A percentile compares a stretch with the other conserved stretches of the same genome.
phyloP scores from a whole-genome alignment of 1,140 invertebrate species.

The Atta texana region DNA sequence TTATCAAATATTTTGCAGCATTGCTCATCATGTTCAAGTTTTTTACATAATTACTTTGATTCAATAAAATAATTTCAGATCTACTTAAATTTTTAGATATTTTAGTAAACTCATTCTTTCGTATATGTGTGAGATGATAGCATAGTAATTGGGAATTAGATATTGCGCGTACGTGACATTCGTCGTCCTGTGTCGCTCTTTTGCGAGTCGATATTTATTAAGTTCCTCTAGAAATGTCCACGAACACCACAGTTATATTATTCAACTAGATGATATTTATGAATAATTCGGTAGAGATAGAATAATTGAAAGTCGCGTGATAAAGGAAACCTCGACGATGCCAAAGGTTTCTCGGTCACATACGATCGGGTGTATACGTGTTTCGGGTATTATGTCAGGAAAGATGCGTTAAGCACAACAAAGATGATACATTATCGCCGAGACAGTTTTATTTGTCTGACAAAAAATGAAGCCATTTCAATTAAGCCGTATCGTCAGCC shows the following conservation, averaged over 20 bases:
- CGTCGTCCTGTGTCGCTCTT: neutral
- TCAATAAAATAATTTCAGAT: too few relatives aligned
- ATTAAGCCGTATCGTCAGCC: slow-evolving; percentile 41
- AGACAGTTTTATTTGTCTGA: slow-evolving; percentile 40
- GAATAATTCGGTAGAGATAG: slow-evolving; percentile 47
- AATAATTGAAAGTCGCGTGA: slow-evolving; percentile 59
- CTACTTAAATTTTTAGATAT: too few relatives aligned
- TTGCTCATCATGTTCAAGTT: too few relatives aligned
- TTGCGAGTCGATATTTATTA: slow-evolving; percentile 3
- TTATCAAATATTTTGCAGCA: too few relatives aligned
- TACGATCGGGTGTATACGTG: neutral
- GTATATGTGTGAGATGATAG: neutral
- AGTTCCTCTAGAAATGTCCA: neutral
- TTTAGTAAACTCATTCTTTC: too few relatives aligned
- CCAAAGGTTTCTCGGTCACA: slow-evolving; percentile 36
- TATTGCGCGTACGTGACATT: neutral
- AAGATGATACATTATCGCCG: slow-evolving; percentile 64
- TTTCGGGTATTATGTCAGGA: slow-evolving; percentile 53
- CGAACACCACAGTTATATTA: neutral
- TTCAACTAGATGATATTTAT: slow-evolving; percentile 50
- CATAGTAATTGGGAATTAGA: slow-evolving; percentile 23
- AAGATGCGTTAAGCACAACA: slow-evolving; percentile 14
- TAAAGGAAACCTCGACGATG: slow-evolving; percentile 62
- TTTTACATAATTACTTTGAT: too few relatives aligned
- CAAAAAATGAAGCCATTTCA: slow-evolving; percentile 51